Evolutionary conservation across 1,140 invertebrate species (phyloP).

Genomic region (Cylas formicarius): DNA sequence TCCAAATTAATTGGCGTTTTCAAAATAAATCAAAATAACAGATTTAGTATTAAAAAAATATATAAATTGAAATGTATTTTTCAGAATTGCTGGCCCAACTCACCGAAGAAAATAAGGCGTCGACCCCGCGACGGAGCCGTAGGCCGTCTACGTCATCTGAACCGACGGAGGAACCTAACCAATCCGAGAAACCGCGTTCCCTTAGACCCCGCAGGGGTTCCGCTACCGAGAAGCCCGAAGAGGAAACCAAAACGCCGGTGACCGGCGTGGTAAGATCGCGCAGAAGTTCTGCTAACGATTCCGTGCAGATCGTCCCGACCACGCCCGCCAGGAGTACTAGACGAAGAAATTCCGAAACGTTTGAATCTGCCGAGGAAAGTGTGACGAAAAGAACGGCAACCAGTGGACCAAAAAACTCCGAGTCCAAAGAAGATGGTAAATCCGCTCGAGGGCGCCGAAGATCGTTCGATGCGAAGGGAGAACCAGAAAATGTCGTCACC

Average conservation of each 20-base stretch:
- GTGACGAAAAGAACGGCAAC: too few species aligned
- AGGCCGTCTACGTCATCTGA: constrained; percentile 9
- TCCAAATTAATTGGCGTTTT: too few species aligned
- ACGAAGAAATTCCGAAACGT: too few species aligned
- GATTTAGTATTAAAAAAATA: not conserved
- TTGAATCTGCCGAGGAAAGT: too few species aligned
- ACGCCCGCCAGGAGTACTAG: too few species aligned
- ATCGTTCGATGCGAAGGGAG: not conserved
- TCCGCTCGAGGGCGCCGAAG: constrained; percentile 8
- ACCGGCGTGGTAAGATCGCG: constrained; percentile 1
- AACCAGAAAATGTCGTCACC: not conserved
- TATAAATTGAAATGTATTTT: not conserved
- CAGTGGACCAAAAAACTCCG: too few species aligned
- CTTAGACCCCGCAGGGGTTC: too few species aligned
- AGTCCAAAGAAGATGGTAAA: too few species aligned
- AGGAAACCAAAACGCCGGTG: constrained; percentile 6
- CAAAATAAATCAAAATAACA: too few species aligned
- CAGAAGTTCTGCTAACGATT: too few species aligned
- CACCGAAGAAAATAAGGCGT: not conserved
- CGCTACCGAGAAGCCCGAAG: too few species aligned
- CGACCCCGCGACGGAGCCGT: constrained; percentile 8
- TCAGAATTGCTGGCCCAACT: not conserved
- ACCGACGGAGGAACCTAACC: not conserved
- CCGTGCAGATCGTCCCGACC: too few species aligned
- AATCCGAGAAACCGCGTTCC: constrained; percentile 11